Conservation (phyloP, 2,888 invertebrate genomes). For the Cryptus armator region DNA sequence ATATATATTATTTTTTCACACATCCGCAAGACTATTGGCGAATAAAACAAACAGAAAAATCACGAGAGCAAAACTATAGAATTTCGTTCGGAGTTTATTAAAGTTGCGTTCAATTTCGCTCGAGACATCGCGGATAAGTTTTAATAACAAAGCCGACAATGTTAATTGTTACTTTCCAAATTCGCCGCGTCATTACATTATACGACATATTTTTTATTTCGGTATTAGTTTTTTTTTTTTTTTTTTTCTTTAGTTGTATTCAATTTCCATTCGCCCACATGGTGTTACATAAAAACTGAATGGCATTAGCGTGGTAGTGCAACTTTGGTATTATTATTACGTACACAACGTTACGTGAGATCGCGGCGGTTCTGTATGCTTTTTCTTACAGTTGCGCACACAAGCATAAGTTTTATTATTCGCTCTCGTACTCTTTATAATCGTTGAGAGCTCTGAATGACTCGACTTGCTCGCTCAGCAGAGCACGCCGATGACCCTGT, state of each 20-base stretch:
- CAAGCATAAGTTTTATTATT: slow-evolving; percentile 58
- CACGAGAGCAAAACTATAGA: background rate
- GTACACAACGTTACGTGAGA: slow-evolving; percentile 1
- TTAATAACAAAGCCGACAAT: background rate
- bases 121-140: background rate
- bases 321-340: slow-evolving; percentile 28
- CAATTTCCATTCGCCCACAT: slow-evolving; percentile 21
- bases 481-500: slow-evolving; percentile 44
- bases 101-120: background rate
- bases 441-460: slow-evolving; percentile 60
- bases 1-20: background rate
- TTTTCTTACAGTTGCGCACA: background rate
- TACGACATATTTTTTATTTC: too few species aligned
- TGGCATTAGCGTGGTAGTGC: slow-evolving; percentile 11
- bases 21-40: too few species aligned
- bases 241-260: background rate
- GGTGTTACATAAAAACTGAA: slow-evolving; percentile 26
- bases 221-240: background rate
- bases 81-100: background rate
- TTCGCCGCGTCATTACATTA: background rate
- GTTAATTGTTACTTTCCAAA: background rate
- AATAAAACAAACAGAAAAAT: too few species aligned
- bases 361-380: slow-evolving; percentile 5
- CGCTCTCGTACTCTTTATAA: slow-evolving; percentile 58
- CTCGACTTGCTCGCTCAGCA: background rate